A percentile compares a stretch with the other conserved stretches of the same genome.
Evolutionary conservation across 2,888 invertebrate genomes (phyloP).

Genomic region (Idaea aversata): DNA sequence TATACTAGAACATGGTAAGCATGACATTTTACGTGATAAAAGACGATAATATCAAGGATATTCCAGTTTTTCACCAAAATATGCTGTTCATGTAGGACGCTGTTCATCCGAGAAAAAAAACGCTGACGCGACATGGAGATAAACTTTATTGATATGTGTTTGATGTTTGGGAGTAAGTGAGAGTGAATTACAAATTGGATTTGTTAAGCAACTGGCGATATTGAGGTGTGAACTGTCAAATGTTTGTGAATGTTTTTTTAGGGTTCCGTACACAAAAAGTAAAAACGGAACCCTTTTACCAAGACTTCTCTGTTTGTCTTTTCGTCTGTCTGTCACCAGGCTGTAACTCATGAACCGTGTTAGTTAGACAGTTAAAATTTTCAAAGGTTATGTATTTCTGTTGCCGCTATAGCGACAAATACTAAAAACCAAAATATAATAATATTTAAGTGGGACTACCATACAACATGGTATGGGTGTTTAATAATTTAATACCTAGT

Average conservation of each 20-base stretch:
- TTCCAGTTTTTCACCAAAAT: conserved; percentile 43
- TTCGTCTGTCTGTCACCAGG: no score
- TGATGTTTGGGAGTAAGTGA: conserved; percentile 4
- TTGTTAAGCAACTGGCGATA: background rate
- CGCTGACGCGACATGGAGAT: conserved; percentile 28
- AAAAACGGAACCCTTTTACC: no score
- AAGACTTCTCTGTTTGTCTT: no score
- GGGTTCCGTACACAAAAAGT: no score
- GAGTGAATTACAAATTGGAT: conserved; percentile 6
- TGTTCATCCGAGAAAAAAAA: conserved; percentile 34
- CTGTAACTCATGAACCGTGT: no score
- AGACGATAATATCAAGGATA: conserved; percentile 47
- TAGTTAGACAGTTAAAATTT: no score
- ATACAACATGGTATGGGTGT: no score
- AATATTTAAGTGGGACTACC: no score
- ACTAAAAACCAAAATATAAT: no score
- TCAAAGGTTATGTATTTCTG: no score
- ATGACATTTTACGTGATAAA: conserved; percentile 55
- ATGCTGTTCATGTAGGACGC: conserved; percentile 24
- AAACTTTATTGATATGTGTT: conserved; percentile 33
- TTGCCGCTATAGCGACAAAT: no score
- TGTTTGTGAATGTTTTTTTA: conserved; percentile 20
- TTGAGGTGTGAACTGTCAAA: conserved; percentile 2
- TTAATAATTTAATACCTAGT: no score
- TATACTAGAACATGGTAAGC: conserved; percentile 37